phyloP scores from a whole-genome alignment of 2,888 invertebrate genomes.

The Kuschelorhynchus macadamiae region DNA sequence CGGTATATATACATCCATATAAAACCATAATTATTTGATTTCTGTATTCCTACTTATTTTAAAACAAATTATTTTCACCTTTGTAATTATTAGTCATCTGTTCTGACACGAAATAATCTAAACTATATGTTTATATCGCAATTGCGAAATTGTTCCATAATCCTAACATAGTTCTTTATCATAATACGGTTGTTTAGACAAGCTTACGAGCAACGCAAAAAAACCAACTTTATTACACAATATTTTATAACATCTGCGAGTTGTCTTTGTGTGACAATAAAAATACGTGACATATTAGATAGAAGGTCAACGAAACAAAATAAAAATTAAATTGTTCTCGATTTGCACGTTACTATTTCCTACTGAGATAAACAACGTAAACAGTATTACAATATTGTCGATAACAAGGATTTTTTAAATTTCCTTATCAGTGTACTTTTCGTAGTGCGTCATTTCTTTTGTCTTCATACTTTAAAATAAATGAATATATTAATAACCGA shows the following conservation, averaged over 20 bases:
- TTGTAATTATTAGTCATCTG: too few relatives aligned
- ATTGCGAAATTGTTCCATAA: constrained; percentile 6
- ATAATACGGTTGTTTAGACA: constrained; percentile 19
- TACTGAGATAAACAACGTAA: constrained; percentile 26
- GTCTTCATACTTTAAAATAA: constrained; percentile 13
- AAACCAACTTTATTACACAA: constrained; percentile 20
- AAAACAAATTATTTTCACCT: too few relatives aligned
- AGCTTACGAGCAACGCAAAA: constrained; percentile 1
- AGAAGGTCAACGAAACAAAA: constrained; percentile 23
- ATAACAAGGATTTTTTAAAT: constrained; percentile 19
- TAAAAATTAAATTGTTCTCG: constrained; percentile 16
- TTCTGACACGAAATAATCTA: not conserved
- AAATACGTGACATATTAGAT: constrained; percentile 23
- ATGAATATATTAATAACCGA: not conserved
- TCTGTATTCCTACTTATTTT: too few relatives aligned
- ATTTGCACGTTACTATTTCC: constrained; percentile 36
- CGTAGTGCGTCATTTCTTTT: constrained; percentile 18
- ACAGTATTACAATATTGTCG: constrained; percentile 18
- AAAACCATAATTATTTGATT: too few relatives aligned
- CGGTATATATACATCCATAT: too few relatives aligned
- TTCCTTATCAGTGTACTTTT: constrained; percentile 10
- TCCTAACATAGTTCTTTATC: constrained; percentile 3
- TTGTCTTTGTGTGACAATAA: constrained; percentile 20
- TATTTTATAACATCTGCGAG: constrained; percentile 24
- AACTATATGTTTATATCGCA: not conserved